Conservation (phyloP, 2,797 vertebrate genomes). For the Pseudochirops corinnae region DNA sequence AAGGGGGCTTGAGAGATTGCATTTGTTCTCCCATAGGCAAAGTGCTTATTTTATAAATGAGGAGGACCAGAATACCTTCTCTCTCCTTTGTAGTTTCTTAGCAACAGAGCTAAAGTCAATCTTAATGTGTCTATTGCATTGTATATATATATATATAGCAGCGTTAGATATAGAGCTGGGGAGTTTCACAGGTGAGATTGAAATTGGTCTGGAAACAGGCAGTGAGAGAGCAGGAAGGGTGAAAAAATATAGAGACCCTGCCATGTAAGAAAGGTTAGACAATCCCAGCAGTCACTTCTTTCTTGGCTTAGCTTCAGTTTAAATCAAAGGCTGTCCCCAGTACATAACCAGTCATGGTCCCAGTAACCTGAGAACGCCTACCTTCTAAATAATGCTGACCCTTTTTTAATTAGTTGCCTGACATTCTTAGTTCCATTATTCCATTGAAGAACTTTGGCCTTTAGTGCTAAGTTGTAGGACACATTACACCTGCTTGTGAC, state of each 20-base stretch:
- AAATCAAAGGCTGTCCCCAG: background rate
- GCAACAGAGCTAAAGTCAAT: slow-evolving; percentile 76
- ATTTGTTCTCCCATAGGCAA: slow-evolving; percentile 74
- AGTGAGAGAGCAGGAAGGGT: background rate
- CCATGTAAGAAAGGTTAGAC: background rate
- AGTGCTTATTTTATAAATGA: slow-evolving; percentile 78
- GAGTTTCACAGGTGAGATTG: slow-evolving; percentile 42
- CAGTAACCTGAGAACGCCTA: background rate
- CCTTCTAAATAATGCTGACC: background rate
- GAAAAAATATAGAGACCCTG: fast-evolving
- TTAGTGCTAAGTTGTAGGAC: background rate
- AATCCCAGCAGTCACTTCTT: background rate
- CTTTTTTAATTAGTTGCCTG: slow-evolving; percentile 37
- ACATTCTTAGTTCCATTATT: background rate
- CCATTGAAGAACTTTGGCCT: background rate
- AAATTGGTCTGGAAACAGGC: background rate
- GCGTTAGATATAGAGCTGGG: slow-evolving; percentile 47
- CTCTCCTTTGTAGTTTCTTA: slow-evolving; percentile 76
- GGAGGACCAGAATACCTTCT: slow-evolving; percentile 69
- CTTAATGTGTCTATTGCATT: slow-evolving; percentile 24
- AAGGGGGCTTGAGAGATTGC: slow-evolving; percentile 69
- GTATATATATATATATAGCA: slow-evolving; percentile 67
- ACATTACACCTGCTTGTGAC: background rate
- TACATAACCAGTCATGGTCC: background rate
- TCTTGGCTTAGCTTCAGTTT: background rate